Evolutionary conservation across 2,113 vertebrate species (phyloP).

Genomic region (Eptatretus burgeri): DNA sequence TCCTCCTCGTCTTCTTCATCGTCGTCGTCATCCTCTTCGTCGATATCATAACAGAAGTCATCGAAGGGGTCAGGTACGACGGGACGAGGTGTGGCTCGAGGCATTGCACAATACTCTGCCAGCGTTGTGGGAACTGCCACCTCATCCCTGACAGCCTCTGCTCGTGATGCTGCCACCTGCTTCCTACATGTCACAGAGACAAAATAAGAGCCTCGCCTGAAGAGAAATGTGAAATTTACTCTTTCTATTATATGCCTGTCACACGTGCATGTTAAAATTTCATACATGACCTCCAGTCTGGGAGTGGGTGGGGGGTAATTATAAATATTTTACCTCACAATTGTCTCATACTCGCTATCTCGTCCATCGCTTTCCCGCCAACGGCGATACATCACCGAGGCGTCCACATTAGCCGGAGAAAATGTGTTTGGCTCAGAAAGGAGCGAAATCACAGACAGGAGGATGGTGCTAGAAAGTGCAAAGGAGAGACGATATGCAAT

Average conservation of each 20-base stretch:
- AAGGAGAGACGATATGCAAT: too few relatives aligned
- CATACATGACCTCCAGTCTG: neutral
- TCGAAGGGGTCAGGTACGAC: conserved; percentile 70
- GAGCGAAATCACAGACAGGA: conserved; percentile 86
- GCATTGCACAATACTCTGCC: conserved; percentile 90
- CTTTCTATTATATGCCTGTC: neutral
- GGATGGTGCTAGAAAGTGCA: conserved; percentile 31
- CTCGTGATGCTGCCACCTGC: conserved; percentile 69
- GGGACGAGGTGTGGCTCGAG: conserved; percentile 20
- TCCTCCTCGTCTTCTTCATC: conserved; percentile 24
- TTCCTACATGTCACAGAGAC: conserved; percentile 24
- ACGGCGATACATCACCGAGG: conserved; percentile 92
- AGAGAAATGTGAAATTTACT: neutral
- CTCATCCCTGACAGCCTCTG: conserved; percentile 71
- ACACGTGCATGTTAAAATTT: neutral
- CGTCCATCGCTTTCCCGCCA: conserved; percentile 99
- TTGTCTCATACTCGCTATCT: conserved; percentile 88
- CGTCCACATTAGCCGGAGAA: conserved; percentile 81
- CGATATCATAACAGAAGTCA: conserved; percentile 55
- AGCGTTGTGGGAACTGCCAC: conserved; percentile 89
- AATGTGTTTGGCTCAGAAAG: conserved; percentile 98
- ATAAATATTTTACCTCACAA: conserved; percentile 40
- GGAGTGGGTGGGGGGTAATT: neutral
- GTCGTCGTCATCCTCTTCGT: conserved; percentile 31
- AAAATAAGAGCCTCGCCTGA: neutral